Conservation (phyloP, 2,797 vertebrate species). For the Uromys caudimaculatus region DNA sequence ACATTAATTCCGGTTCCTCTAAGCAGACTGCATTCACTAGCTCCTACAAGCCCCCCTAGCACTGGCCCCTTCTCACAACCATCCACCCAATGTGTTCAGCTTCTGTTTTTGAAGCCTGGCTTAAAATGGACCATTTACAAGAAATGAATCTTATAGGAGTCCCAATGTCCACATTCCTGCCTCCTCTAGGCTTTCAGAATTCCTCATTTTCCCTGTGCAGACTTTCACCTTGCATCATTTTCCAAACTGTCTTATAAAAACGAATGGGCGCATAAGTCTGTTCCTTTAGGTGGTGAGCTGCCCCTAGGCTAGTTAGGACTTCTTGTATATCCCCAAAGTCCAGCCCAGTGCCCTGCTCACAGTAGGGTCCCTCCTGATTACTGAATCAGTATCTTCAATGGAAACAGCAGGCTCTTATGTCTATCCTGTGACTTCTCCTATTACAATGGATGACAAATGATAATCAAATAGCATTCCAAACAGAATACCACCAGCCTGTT, state of each 20-base stretch:
- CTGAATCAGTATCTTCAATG: neutral
- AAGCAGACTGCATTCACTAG: neutral
- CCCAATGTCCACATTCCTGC: neutral
- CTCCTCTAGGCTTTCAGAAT: constrained; percentile 18
- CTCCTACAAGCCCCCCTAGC: neutral
- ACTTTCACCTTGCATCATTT: constrained; percentile 43
- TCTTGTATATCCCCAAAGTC: neutral
- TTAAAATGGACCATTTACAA: constrained; percentile 1
- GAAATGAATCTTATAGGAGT: neutral
- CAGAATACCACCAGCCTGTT: neutral
- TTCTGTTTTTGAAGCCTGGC: neutral
- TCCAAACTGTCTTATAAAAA: constrained; percentile 18
- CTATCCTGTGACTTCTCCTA: neutral
- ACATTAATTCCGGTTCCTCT: constrained; percentile 38
- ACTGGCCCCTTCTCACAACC: neutral
- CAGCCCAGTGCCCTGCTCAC: neutral
- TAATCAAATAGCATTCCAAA: neutral
- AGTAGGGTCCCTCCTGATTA: neutral
- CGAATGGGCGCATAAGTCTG: neutral
- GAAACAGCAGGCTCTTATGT: neutral
- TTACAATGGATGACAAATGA: neutral
- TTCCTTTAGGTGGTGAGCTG: neutral
- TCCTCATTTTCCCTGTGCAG: neutral
- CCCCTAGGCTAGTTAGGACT: neutral
- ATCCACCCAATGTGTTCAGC: neutral